phyloP scores from a whole-genome alignment of 2,797 vertebrate species.

The Peromyscus nudipes region DNA sequence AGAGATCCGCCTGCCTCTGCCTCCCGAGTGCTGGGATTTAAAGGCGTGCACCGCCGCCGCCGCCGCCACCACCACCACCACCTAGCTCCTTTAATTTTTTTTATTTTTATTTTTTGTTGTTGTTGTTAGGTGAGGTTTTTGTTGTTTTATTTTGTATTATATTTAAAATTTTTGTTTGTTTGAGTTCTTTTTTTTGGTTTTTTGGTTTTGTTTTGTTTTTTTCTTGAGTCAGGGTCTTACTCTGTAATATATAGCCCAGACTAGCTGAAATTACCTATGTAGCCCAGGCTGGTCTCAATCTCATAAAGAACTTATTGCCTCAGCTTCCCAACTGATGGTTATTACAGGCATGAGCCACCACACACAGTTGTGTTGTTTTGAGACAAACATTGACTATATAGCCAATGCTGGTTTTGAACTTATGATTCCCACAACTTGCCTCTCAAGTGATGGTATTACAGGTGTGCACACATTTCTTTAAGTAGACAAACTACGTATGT shows the following conservation, averaged over 20 bases:
- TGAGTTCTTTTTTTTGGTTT: neutral
- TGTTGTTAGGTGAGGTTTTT: neutral
- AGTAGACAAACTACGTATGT: neutral
- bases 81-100: neutral
- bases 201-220: neutral
- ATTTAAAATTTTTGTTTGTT: neutral
- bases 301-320: neutral
- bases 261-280: neutral
- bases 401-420: neutral
- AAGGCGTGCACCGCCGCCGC: too few species aligned
- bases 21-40: too few species aligned
- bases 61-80: too few species aligned
- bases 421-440: neutral
- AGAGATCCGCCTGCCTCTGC: too few species aligned
- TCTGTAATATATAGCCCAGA: neutral
- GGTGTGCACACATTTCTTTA: neutral
- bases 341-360: neutral
- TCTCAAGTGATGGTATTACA: neutral
- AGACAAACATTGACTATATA: neutral
- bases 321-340: neutral
- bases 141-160: neutral
- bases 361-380: neutral
- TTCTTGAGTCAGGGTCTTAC: neutral
- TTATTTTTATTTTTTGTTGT: too few species aligned
- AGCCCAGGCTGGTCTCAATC: neutral